Evolutionary conservation across 2,888 invertebrate genomes (phyloP).

Genomic region (Caenorhabditis panamensis): DNA sequence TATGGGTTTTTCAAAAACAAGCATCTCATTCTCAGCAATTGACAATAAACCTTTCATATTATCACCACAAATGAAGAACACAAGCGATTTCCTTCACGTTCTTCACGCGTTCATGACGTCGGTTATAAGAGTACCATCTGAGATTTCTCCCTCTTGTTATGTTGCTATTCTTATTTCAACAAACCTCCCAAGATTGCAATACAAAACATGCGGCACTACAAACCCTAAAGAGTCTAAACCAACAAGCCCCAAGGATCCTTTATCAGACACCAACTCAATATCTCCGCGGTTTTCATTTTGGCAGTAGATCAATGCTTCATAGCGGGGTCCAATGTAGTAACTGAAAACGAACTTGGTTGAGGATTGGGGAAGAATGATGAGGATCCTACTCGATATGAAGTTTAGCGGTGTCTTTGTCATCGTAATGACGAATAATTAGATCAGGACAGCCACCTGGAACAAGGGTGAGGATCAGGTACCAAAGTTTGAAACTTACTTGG

Average conservation of each 20-base stretch:
- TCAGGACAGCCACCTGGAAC: slow-evolving; percentile 22
- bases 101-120: neutral
- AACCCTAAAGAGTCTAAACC: neutral
- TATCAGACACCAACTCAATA: slow-evolving; percentile 36
- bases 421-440: slow-evolving; percentile 1
- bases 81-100: slow-evolving; percentile 12
- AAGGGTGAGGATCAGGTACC: neutral
- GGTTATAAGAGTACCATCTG: slow-evolving; percentile 43
- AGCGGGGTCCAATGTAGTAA: slow-evolving; percentile 15
- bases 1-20: too few relatives aligned
- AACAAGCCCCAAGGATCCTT: slow-evolving; percentile 25
- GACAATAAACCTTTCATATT: too few relatives aligned
- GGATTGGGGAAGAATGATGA: too few relatives aligned
- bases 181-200: slow-evolving; percentile 37
- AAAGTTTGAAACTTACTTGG: neutral
- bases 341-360: neutral
- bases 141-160: neutral
- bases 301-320: slow-evolving; percentile 26
- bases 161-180: too few relatives aligned
- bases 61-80: neutral
- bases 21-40: too few relatives aligned
- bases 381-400: slow-evolving; percentile 14
- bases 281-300: slow-evolving; percentile 15
- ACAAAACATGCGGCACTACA: slow-evolving; percentile 16
- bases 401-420: neutral